Evolutionary conservation across 2,888 invertebrate species (phyloP).

Genomic region (Plagiodera versicolora): DNA sequence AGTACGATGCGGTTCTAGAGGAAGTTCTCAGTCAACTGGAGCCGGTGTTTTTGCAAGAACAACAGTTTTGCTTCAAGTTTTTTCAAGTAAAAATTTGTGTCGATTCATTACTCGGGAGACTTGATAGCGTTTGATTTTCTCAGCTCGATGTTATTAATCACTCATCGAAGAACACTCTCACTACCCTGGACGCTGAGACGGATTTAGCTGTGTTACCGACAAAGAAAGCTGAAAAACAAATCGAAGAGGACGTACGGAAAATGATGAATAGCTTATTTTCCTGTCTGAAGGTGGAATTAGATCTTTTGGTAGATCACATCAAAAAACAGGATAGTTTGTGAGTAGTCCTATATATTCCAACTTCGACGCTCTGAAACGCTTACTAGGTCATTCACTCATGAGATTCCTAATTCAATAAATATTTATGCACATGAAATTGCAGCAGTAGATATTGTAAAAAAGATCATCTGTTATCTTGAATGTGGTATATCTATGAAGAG

Average conservation of each 20-base stretch:
- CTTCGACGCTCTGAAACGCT: too few relatives aligned
- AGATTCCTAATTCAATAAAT: too few relatives aligned
- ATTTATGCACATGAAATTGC: too few relatives aligned
- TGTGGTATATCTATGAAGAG: too few relatives aligned
- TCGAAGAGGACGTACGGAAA: slow-evolving; percentile 77
- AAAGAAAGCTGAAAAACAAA: slow-evolving; percentile 68
- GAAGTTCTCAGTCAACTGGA: slow-evolving; percentile 87
- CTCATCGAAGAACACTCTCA: slow-evolving; percentile 60
- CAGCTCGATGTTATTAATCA: slow-evolving; percentile 63
- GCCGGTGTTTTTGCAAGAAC: slow-evolving; percentile 90
- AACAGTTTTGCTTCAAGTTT: slow-evolving; percentile 91
- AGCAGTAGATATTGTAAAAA: too few relatives aligned
- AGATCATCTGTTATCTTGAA: too few relatives aligned
- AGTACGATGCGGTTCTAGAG: slow-evolving; percentile 73
- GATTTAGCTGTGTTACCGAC: slow-evolving; percentile 47
- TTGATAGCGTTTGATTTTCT: slow-evolving; percentile 49
- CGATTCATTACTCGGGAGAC: not conserved
- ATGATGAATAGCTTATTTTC: slow-evolving; percentile 92
- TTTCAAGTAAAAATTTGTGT: slow-evolving; percentile 63
- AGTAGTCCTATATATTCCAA: too few relatives aligned
- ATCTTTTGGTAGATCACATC: slow-evolving; percentile 81
- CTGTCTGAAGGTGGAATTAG: slow-evolving; percentile 82
- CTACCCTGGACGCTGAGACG: slow-evolving; percentile 58
- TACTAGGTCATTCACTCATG: too few relatives aligned
- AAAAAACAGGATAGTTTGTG: slow-evolving; percentile 90